These are phyloP conservation scores for Aphelinus atriplicis DNA, from an alignment of 1,140 invertebrate genomes.

Conservation along the genomic window DNA sequence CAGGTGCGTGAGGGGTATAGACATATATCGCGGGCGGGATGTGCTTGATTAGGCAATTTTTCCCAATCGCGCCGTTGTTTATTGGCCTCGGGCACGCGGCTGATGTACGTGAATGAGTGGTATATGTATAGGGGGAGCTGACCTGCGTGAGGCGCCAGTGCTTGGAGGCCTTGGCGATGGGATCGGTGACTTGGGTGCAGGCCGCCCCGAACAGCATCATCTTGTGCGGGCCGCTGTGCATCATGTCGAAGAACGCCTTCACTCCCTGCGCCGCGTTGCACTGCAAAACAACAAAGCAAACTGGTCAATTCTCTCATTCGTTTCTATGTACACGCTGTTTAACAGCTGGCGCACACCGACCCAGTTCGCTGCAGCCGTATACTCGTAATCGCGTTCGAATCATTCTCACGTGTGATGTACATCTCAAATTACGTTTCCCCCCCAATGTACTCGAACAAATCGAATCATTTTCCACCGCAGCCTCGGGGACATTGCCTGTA, in stretches of 20 bases:
- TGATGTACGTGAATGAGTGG: too few relatives aligned
- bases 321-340: not conserved
- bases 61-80: too few relatives aligned
- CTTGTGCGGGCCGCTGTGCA: conserved; percentile 90
- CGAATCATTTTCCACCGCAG: too few relatives aligned
- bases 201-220: conserved; percentile 96
- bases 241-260: conserved; percentile 98
- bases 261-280: conserved; percentile 98
- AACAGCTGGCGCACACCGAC: not conserved
- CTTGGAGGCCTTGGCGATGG: conserved; percentile 96
- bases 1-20: too few relatives aligned
- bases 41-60: too few relatives aligned
- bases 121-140: conserved; percentile 41
- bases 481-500: too few relatives aligned
- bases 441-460: too few relatives aligned
- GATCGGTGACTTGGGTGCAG: conserved; percentile 96
- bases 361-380: not conserved
- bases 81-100: too few relatives aligned
- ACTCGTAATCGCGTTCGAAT: not conserved
- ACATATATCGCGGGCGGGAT: too few relatives aligned
- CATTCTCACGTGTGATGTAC: too few relatives aligned
- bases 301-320: not conserved
- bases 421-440: too few relatives aligned
- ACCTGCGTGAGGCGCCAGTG: conserved; percentile 97
- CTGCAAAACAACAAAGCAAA: conserved; percentile 70